Base-by-base conservation (phyloP, 1,140 invertebrate genomes). In the Muscidifurax raptorellus region DNA sequence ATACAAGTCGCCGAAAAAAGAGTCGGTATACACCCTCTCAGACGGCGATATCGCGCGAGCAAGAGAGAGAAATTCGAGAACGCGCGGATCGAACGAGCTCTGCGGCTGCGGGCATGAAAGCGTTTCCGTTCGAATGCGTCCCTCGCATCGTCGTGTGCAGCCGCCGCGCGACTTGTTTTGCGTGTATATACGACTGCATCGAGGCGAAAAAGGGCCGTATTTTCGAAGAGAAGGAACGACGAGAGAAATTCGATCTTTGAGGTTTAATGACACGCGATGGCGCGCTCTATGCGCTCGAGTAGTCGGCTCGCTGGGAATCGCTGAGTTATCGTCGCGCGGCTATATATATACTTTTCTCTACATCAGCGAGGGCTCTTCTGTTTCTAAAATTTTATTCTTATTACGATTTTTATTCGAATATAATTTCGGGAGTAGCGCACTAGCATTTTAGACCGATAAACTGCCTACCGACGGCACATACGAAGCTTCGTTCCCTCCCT, bases 111-210 rank as follows among this genome's bases (percentile, higher is more conserved):
- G 67, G 88, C 87, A 89, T 88, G 88, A 91, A 90, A 90, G 90
- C 87, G 85, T 89, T 90, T 89, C 87, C 89, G 87, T 90, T 89
- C 88, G 88, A 86, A 88, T 89, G 87, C 88, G 86, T 86, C 82
- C 84, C 72, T 66, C 52, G 15, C 47, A 40, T 10, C 40, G 47
- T 52, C 47, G 47, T 52, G 47, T 52, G 47, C 47, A 52, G 47
- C 18, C 47, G 44, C 18, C 30, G 22, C 30, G 22, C 47, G 71
- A 74, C 71, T 71, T 27, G 36, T 67, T 44, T 30, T 71, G 18
- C 52, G 52, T 59, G 32, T n/a, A n/a, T 5, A 40, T 30, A 30
- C 4, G 10, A 9, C 3, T 18, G 59, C 59, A 15, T n/a, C 18
- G 15, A 64, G 5, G 30, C 27, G 28, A 64, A 79, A 36, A 27